These are phyloP conservation scores for Sturnus vulgaris DNA, from an alignment of 2,113 vertebrate genomes.

Conservation along the genomic window DNA sequence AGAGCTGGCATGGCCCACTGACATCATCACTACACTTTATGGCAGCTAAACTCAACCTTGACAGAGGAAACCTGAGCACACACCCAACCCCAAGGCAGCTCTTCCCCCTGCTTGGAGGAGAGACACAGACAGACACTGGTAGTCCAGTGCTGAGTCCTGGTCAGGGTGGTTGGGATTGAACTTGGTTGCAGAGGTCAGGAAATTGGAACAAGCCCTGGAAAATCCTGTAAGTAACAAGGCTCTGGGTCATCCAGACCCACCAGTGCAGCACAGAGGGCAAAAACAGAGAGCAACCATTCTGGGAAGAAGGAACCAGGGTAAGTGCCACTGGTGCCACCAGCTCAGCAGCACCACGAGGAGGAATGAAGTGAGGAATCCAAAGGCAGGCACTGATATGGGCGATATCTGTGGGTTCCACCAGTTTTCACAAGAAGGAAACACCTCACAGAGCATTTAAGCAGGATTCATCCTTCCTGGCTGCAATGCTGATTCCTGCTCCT, in stretches of 20 bases:
- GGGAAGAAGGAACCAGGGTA: not conserved
- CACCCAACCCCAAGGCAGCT: not conserved
- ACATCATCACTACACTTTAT: not conserved
- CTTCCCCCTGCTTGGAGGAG: not conserved
- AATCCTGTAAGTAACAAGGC: not conserved
- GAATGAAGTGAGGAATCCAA: not conserved
- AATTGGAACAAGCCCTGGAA: not conserved
- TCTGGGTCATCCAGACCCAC: not conserved
- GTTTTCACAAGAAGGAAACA: not conserved
- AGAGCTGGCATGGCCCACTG: not conserved
- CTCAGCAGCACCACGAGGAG: not conserved
- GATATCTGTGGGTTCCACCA: not conserved
- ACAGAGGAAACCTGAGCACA: not conserved
- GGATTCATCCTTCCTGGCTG: not conserved
- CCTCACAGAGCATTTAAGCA: not conserved
- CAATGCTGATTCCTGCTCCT: not conserved
- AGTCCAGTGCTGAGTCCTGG: not conserved
- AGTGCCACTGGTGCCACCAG: not conserved
- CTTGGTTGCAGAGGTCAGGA: accelerated
- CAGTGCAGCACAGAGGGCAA: not conserved
- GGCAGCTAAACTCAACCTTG: not conserved
- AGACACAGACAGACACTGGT: not conserved
- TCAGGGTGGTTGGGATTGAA: accelerated
- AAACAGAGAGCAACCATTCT: not conserved
- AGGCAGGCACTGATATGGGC: not conserved